Conservation (phyloP, 2,113 vertebrate species). For the Pitta sordida region DNA sequence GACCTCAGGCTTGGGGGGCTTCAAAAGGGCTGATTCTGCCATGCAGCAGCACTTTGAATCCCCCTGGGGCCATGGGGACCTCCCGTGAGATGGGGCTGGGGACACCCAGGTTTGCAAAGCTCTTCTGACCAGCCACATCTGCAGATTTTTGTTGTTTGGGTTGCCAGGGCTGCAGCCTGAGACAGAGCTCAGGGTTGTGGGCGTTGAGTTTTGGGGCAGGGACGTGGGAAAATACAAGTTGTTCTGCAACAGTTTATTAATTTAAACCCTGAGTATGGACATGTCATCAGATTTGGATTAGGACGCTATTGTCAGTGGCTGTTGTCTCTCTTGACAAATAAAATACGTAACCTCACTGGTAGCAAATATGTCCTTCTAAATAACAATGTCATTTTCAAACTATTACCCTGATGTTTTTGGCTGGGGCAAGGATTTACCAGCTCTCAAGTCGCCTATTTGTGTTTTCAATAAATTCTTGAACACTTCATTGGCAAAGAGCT, state of each 20-base stretch:
- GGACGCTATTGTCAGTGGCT: neutral
- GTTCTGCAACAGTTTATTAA: neutral
- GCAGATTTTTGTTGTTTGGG: neutral
- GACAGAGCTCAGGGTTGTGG: neutral
- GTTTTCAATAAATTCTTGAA: neutral
- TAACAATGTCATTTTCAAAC: neutral
- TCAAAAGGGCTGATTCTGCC: neutral
- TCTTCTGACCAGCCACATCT: neutral
- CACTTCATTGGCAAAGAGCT: neutral
- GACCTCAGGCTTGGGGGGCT: neutral
- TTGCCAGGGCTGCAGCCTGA: neutral
- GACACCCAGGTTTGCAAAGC: neutral
- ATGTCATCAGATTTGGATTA: neutral
- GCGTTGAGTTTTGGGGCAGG: neutral
- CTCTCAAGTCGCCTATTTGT: neutral
- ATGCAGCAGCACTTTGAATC: neutral
- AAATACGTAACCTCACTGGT: neutral
- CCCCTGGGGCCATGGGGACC: neutral
- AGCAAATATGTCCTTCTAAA: neutral
- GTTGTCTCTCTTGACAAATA: neutral
- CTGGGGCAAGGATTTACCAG: neutral
- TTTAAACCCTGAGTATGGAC: neutral
- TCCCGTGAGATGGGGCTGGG: fast-evolving
- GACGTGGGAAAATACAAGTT: neutral
- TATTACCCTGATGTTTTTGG: neutral